A percentile compares a stretch with the other conserved stretches of the same genome.
These are phyloP conservation scores for Drosophila paranaensis DNA, from an alignment of 2,888 invertebrate genomes.

Conservation along the genomic window DNA sequence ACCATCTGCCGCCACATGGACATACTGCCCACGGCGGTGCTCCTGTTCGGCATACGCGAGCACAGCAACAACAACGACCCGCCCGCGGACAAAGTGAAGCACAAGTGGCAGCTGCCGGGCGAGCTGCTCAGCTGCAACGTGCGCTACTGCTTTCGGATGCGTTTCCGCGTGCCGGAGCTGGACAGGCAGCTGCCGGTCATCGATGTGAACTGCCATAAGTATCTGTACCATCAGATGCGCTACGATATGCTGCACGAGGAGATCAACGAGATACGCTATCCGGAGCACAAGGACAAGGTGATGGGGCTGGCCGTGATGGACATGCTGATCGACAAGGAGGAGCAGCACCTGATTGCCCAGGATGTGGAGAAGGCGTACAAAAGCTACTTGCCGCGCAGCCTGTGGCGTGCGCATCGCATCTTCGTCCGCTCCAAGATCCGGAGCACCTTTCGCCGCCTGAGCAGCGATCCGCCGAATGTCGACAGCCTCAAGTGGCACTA, in stretches of 20 bases:
- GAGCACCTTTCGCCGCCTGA: conserved; percentile 87
- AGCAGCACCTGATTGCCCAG: conserved; percentile 88
- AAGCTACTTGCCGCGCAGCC: conserved; percentile 92
- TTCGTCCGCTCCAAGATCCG: conserved; percentile 92
- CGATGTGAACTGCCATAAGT: conserved; percentile 92
- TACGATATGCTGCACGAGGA: conserved; percentile 92
- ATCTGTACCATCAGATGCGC: conserved; percentile 93
- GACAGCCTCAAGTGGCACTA: conserved; percentile 91
- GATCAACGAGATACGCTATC: conserved; percentile 92
- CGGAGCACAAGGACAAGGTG: conserved; percentile 90
- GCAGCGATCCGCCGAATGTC: conserved; percentile 87
- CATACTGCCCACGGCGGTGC: conserved; percentile 91
- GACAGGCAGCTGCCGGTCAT: conserved; percentile 83
- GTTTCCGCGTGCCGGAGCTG: conserved; percentile 88
- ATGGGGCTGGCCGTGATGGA: conserved; percentile 94
- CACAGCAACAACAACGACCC: conserved; percentile 67
- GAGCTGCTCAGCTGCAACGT: conserved; percentile 85
- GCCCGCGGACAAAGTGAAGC: conserved; percentile 58
- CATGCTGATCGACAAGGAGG: conserved; percentile 93
- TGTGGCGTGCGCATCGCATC: conserved; percentile 90
- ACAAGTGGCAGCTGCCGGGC: conserved; percentile 89
- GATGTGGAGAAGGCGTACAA: conserved; percentile 91
- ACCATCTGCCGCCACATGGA: conserved; percentile 89
- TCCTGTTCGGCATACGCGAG: conserved; percentile 91
- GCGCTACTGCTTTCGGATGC: conserved; percentile 91